Evolutionary conservation across 2,797 vertebrate species (phyloP), one percentile per base, ranked within the genome.

Genomic region (Morelia viridis): DNA sequence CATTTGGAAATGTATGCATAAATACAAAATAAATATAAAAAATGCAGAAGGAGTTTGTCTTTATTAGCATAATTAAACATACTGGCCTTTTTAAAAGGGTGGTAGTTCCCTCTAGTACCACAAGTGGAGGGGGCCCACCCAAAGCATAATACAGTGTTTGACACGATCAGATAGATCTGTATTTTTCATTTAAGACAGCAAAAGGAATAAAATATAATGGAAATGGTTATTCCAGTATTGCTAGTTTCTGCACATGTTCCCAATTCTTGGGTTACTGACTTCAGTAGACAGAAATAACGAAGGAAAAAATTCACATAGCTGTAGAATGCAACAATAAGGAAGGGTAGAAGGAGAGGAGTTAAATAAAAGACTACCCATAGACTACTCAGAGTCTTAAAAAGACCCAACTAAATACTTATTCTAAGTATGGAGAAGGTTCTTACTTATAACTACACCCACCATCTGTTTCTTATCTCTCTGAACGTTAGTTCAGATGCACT

Each of bases 401-500:
- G 41, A 64, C 26, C 24, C 17, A 9, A 85, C 50, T 61, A 24
- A 87, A 58, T 87, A 41, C 12, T 92, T 92, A 17, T 62, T 62
- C 71, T 91, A 68, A 92, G 92, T 62, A 87, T n/a, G 92, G 65
- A 89, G 0, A 76, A 6, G 41, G 88, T 26, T 56, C 93, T 95
- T 76, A 84, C 15, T 95, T 76, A 86, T 15, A 95, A 57, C 60
- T 68, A 91, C 56, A 92, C 58, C 64, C 19, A 92, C 93, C 94
- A 93, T 94, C 7, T 41, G 28, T 11, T 60, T 41, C 13, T 46
- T 10, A 10, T 7, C 46, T 53, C 53, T 24, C 35, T 87, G 22
- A 22, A 62, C 4, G 12, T 62, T 35, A 35, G n/a, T 61, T 60
- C 85, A 87, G 22, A 87, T 60, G 19, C 31, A 60, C 11, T 46